phyloP scores from a whole-genome alignment of 2,797 vertebrate species.

The Halcyon smyrnensis region DNA sequence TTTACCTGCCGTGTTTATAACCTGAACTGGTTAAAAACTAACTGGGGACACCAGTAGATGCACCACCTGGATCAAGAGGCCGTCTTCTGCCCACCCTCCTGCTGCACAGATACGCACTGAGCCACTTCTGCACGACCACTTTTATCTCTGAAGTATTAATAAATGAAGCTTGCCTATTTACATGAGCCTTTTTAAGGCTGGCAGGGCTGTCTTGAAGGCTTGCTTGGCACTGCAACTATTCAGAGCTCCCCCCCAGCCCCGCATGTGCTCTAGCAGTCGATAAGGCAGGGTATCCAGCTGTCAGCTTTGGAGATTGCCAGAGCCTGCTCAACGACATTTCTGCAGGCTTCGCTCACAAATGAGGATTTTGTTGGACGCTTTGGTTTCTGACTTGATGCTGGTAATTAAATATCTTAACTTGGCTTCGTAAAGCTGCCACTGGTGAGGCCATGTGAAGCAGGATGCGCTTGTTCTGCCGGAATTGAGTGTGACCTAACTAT shows the following conservation, averaged over 20 bases:
- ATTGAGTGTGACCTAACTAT: not conserved
- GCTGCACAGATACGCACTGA: not conserved
- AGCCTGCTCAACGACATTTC: conserved; percentile 60
- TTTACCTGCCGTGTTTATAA: not conserved
- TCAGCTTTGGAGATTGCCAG: conserved; percentile 56
- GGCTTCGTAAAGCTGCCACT: conserved; percentile 39
- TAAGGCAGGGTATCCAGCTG: conserved; percentile 68
- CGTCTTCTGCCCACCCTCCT: not conserved
- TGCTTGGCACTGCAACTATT: conserved; percentile 27
- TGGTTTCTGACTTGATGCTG: conserved; percentile 50
- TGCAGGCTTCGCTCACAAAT: conserved; percentile 14
- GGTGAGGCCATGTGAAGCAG: conserved; percentile 11
- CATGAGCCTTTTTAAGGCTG: conserved; percentile 12
- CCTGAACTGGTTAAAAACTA: not conserved
- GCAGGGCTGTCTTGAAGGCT: not conserved
- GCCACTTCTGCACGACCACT: not conserved
- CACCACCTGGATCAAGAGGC: not conserved
- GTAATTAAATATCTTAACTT: conserved; percentile 50
- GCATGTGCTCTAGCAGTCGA: not conserved
- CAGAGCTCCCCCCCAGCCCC: not conserved
- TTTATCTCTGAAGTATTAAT: conserved; percentile 60
- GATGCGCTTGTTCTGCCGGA: conserved; percentile 28
- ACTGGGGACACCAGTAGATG: not conserved
- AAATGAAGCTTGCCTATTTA: conserved; percentile 40
- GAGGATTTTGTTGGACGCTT: conserved; percentile 47